Percentiles rank a stretch among this genome's conserved stretches.
Conservation (phyloP, 1,140 invertebrate species). For the Drosophila carrolli region DNA sequence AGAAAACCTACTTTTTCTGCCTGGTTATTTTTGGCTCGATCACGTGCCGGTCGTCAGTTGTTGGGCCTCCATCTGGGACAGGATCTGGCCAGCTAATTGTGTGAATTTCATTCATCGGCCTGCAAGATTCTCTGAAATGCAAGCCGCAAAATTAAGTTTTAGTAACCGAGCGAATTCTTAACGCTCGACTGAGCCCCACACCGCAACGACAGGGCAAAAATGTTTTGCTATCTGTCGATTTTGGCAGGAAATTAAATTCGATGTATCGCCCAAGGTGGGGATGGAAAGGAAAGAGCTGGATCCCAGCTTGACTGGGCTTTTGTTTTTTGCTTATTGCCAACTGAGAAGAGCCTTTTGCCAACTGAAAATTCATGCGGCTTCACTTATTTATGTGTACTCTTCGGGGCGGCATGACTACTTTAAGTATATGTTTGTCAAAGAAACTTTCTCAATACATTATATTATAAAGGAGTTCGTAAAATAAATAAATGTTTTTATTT, state of each 20-base stretch:
- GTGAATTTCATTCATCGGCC: constrained; percentile 69
- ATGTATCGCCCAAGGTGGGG: constrained; percentile 67
- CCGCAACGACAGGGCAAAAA: constrained; percentile 45
- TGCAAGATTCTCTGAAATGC: constrained; percentile 55
- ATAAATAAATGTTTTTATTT: too few relatives aligned
- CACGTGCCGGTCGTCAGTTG: constrained; percentile 80
- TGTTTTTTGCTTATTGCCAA: constrained; percentile 57
- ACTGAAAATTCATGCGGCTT: constrained; percentile 80
- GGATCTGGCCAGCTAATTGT: constrained; percentile 64
- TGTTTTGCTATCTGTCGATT: constrained; percentile 59
- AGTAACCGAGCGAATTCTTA: constrained; percentile 59
- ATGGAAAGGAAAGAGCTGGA: constrained; percentile 12
- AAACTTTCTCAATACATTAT: too few relatives aligned
- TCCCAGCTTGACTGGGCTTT: constrained; percentile 55
- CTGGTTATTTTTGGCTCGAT: constrained; percentile 45
- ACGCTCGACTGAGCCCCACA: constrained; percentile 66
- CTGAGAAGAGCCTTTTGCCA: constrained; percentile 44
- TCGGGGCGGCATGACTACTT: not conserved
- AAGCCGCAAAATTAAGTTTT: constrained; percentile 81
- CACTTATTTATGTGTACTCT: constrained; percentile 48
- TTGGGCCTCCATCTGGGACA: constrained; percentile 17
- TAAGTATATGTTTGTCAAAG: not conserved
- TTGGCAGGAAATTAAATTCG: constrained; percentile 83
- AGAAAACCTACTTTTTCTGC: constrained; percentile 17
- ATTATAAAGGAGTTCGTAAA: too few relatives aligned